These are phyloP conservation scores for Microchirus variegatus DNA, from an alignment of 2,797 vertebrate species.

Conservation along the genomic window DNA sequence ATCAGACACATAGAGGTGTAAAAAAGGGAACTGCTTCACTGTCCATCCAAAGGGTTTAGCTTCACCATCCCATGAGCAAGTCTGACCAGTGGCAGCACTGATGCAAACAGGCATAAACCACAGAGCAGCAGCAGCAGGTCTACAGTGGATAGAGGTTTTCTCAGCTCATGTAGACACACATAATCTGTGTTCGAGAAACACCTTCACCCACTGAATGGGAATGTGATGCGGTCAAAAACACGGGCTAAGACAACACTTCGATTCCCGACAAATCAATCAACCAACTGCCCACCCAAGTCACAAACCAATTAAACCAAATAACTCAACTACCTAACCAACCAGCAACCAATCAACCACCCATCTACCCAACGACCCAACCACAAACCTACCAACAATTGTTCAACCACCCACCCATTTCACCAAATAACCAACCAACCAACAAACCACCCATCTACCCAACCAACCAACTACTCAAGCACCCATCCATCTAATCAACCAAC, in stretches of 20 bases:
- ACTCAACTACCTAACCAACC: too few relatives aligned
- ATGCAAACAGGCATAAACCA: constrained; percentile 31
- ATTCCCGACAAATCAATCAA: constrained; percentile 12
- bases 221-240: constrained; percentile 51
- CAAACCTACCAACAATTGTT: too few relatives aligned
- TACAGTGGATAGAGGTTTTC: not conserved
- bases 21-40: constrained; percentile 51
- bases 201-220: constrained; percentile 34
- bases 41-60: constrained; percentile 46
- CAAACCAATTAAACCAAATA: constrained; percentile 10
- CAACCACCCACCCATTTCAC: too few relatives aligned
- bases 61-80: constrained; percentile 26
- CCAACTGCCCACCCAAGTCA: too few relatives aligned
- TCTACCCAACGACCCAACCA: too few relatives aligned
- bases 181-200: constrained; percentile 35
- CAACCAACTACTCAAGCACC: too few relatives aligned
- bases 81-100: constrained; percentile 42
- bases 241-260: constrained; percentile 39
- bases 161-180: constrained; percentile 19
- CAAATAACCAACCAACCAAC: too few relatives aligned
- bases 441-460: too few relatives aligned
- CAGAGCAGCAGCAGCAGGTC: not conserved
- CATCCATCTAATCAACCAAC: too few relatives aligned
- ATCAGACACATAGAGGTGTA: constrained; percentile 57
- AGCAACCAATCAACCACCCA: too few relatives aligned